These are phyloP conservation scores for Bombus difficillimus DNA, from an alignment of 1,140 invertebrate species.

Conservation along the genomic window DNA sequence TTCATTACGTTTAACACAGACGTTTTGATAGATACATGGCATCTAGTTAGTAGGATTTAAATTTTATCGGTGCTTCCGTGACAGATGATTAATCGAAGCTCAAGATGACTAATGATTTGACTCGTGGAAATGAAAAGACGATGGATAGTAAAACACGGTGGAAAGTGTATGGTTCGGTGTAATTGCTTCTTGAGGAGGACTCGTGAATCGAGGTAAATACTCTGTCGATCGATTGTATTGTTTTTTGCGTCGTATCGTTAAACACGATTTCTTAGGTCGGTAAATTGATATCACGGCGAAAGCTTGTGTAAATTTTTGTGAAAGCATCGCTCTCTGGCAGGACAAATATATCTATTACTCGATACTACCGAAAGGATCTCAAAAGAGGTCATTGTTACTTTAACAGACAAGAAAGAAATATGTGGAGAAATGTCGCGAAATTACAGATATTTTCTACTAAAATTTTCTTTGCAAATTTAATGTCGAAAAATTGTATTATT, in stretches of 20 bases:
- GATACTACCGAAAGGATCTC: background rate
- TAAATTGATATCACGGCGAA: background rate
- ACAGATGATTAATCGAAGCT: slow-evolving; percentile 12
- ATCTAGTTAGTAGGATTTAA: background rate
- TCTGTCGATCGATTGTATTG: background rate
- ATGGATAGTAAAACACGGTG: background rate
- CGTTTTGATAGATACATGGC: background rate
- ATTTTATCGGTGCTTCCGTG: background rate
- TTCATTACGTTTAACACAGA: background rate
- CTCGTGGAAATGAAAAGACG: background rate
- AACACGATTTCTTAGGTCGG: background rate
- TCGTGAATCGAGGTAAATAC: background rate
- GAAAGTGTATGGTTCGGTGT: background rate
- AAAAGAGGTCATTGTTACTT: background rate
- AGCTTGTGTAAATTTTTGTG: background rate
- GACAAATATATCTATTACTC: background rate
- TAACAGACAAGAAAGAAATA: background rate
- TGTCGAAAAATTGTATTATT: too few species aligned
- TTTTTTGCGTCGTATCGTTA: background rate
- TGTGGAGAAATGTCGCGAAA: background rate
- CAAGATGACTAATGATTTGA: background rate
- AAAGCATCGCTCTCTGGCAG: background rate
- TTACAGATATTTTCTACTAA: background rate
- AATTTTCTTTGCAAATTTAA: too few species aligned
- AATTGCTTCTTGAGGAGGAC: background rate